Evolutionary conservation across 1,140 invertebrate species (phyloP).

Genomic region (Amphibalanus amphitrite): DNA sequence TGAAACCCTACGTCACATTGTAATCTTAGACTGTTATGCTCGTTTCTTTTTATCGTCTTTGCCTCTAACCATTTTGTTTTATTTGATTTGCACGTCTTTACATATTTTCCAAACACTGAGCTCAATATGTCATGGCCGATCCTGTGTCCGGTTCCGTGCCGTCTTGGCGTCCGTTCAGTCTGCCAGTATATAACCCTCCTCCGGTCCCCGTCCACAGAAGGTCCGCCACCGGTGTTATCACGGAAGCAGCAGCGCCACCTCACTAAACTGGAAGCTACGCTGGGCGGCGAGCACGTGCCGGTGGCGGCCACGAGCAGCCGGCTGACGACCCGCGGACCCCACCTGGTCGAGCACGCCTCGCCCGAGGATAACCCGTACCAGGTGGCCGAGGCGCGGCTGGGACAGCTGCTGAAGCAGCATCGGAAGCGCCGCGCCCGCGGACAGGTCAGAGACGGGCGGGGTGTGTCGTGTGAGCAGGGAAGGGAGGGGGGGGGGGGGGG

Average conservation of each 20-base stretch:
- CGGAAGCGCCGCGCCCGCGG: too few relatives aligned
- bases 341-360: slow-evolving; percentile 61
- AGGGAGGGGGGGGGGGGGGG: too few relatives aligned
- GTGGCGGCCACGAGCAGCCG: slow-evolving; percentile 29
- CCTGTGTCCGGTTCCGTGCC: too few relatives aligned
- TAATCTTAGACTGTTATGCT: not conserved
- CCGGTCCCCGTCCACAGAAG: too few relatives aligned
- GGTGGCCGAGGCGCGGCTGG: slow-evolving; percentile 60
- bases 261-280: slow-evolving; percentile 25
- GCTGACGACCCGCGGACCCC: slow-evolving; percentile 49
- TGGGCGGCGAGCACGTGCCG: slow-evolving; percentile 32
- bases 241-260: slow-evolving; percentile 33
- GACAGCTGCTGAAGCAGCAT: slow-evolving; percentile 26
- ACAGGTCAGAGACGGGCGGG: not conserved
- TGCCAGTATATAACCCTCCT: too few relatives aligned
- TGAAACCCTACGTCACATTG: not conserved
- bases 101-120: too few relatives aligned
- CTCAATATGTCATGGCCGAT: too few relatives aligned
- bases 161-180: too few relatives aligned
- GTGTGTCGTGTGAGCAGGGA: too few relatives aligned
- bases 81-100: too few relatives aligned
- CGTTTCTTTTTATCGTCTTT: not conserved
- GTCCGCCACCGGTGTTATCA: slow-evolving; percentile 30
- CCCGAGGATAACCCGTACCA: slow-evolving; percentile 52
- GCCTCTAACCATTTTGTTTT: slow-evolving; percentile 4